A percentile compares a stretch with the other conserved stretches of the same genome.
These are phyloP conservation scores for Callochromis pleurospilus DNA, from an alignment of 2,113 vertebrate genomes.

Conservation along the genomic window DNA sequence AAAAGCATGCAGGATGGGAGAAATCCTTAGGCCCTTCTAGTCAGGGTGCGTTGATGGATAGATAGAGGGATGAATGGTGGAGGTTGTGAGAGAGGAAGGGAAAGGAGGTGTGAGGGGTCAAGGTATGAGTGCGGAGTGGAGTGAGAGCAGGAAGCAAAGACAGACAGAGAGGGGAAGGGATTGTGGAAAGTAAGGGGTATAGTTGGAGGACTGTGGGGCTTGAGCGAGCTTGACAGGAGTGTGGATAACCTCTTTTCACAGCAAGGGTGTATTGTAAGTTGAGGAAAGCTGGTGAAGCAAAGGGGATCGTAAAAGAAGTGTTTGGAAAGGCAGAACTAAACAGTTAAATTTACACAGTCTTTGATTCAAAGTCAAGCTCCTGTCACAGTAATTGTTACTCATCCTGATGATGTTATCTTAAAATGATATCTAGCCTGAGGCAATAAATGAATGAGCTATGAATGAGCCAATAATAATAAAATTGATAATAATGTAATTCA, in stretches of 20 bases:
- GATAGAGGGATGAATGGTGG: constrained; percentile 64
- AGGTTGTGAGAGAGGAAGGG: constrained; percentile 64
- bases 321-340: neutral
- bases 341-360: neutral
- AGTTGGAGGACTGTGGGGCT: neutral
- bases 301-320: neutral
- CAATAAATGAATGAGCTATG: neutral
- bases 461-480: neutral
- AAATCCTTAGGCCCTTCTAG: constrained; percentile 70
- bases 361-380: neutral
- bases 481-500: neutral
- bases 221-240: neutral
- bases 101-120: neutral
- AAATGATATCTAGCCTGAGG: neutral
- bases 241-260: constrained; percentile 21
- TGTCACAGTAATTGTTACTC: neutral
- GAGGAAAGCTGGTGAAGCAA: neutral
- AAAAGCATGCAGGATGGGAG: constrained; percentile 47
- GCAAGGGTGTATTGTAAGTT: neutral
- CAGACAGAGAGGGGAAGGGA: neutral
- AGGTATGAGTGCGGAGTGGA: neutral
- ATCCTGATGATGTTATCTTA: neutral
- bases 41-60: constrained; percentile 75
- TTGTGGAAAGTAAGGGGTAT: neutral
- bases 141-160: neutral